phyloP scores from a whole-genome alignment of 2,113 vertebrate genomes.

The Mastomys coucha region DNA sequence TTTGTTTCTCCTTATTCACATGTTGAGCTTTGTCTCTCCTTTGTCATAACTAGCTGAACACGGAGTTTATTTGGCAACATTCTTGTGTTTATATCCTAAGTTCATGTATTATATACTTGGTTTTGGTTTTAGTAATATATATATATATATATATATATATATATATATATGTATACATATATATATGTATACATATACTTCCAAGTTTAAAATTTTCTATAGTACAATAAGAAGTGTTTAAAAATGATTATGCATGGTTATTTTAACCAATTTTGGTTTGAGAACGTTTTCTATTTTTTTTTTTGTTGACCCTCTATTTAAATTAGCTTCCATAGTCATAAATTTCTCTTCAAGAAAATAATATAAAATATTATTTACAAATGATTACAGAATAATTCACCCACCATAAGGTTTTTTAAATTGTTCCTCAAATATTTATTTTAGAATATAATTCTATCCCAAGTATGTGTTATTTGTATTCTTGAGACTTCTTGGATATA shows the following conservation, averaged over 20 bases:
- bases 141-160: background rate
- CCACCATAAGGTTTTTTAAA: background rate
- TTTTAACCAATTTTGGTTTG: constrained; percentile 20
- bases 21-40: background rate
- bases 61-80: background rate
- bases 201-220: background rate
- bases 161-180: too few relatives aligned
- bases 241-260: background rate
- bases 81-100: background rate
- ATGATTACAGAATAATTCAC: background rate
- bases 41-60: background rate
- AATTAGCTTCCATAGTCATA: background rate
- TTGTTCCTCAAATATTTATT: background rate
- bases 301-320: background rate
- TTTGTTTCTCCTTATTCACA: background rate
- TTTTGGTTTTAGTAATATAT: background rate
- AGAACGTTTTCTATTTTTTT: background rate
- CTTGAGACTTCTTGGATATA: background rate
- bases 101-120: background rate
- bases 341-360: background rate
- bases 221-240: background rate
- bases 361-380: background rate
- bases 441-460: background rate
- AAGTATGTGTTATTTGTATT: background rate
- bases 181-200: background rate